These are phyloP conservation scores for Drymonia ruficornis DNA, from an alignment of 2,888 invertebrate species.

Conservation along the genomic window DNA sequence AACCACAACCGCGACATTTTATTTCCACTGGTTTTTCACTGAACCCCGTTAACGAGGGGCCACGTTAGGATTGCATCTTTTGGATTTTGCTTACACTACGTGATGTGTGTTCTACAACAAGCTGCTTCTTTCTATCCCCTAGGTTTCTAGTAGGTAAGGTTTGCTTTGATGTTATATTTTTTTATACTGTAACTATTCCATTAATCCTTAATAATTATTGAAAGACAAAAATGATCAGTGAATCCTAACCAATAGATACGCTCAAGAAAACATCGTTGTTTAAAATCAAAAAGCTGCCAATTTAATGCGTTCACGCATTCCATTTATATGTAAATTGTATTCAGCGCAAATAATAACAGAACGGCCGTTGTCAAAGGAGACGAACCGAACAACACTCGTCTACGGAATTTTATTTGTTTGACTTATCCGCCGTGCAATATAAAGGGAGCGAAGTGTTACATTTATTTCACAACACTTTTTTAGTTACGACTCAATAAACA, in stretches of 20 bases:
- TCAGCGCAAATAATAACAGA: conserved; percentile 31
- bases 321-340: conserved; percentile 25
- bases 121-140: too few species aligned
- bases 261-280: too few species aligned
- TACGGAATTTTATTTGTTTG: conserved; percentile 72
- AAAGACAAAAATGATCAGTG: too few species aligned
- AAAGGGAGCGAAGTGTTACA: conserved; percentile 70
- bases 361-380: conserved; percentile 23
- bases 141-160: too few species aligned
- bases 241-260: too few species aligned
- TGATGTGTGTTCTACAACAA: not conserved
- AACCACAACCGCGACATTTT: conserved; percentile 61
- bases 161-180: too few species aligned
- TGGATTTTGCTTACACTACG: conserved; percentile 23
- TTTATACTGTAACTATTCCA: too few species aligned
- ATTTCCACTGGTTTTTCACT: conserved; percentile 47
- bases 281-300: not conserved
- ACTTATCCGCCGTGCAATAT: conserved; percentile 62
- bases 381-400: conserved; percentile 40
- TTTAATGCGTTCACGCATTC: conserved; percentile 12
- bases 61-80: conserved; percentile 45
- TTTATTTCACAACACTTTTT: conserved; percentile 69
- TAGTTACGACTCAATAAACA: conserved; percentile 78
- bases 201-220: too few species aligned
- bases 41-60: conserved; percentile 54